phyloP scores from a whole-genome alignment of 92 coral and sea anemone genomes.

The Chrysogorgia sp. region DNA sequence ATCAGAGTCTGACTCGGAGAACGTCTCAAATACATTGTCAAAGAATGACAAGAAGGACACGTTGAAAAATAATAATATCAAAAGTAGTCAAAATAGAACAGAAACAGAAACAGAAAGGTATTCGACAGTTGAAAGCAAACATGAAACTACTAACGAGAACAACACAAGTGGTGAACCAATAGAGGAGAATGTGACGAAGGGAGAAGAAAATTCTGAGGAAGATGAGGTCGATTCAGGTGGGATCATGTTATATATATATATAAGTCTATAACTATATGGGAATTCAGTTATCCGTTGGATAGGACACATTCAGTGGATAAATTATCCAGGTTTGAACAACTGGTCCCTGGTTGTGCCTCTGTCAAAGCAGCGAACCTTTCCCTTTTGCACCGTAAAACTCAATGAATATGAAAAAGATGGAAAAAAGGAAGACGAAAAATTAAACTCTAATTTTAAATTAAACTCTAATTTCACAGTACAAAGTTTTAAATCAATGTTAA shows the following conservation, averaged over 20 bases:
- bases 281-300: too few species aligned
- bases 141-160: conserved; percentile 10
- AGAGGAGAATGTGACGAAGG: conserved; percentile 26
- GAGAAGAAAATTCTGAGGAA: conserved; percentile 20
- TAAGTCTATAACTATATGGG: background rate
- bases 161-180: conserved; percentile 1
- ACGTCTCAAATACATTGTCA: background rate
- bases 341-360: too few species aligned
- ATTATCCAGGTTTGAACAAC: too few species aligned
- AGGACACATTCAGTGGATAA: too few species aligned
- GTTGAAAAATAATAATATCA: background rate
- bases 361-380: too few species aligned
- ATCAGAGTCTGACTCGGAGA: conserved; percentile 72
- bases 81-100: conserved; percentile 14
- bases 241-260: background rate
- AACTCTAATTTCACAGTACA: too few species aligned
- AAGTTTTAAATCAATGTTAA: too few species aligned
- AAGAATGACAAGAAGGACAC: background rate
- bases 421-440: too few species aligned
- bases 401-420: too few species aligned
- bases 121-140: conserved; percentile 9
- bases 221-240: conserved; percentile 31
- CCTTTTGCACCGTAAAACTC: too few species aligned
- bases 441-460: too few species aligned
- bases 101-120: background rate